A percentile compares a stretch with the other conserved stretches of the same genome.
Conservation (phyloP, 2,797 vertebrate species). For the Rallus crepitans region DNA sequence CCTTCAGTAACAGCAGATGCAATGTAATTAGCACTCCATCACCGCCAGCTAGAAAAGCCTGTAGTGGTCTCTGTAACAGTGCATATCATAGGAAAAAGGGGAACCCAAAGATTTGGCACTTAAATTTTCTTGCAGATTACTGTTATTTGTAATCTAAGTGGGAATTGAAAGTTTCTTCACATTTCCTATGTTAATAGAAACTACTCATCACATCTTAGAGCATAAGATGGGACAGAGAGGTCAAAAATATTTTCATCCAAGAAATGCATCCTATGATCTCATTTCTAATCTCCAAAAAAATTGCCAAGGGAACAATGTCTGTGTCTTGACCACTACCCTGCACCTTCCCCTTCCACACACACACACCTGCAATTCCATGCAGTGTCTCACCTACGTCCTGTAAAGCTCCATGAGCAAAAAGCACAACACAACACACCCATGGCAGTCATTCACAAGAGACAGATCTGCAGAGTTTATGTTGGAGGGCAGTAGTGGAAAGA, state of each 20-base stretch:
- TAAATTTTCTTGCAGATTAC: neutral
- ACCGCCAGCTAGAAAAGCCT: neutral
- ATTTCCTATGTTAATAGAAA: neutral
- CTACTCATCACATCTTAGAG: neutral
- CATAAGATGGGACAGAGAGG: neutral
- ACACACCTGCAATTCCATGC: neutral
- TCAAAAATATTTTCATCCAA: slow-evolving; percentile 1
- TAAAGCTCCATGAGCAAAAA: neutral
- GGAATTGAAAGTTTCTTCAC: neutral
- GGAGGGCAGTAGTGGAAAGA: neutral
- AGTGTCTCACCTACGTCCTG: neutral
- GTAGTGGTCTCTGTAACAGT: neutral
- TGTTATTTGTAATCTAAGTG: neutral
- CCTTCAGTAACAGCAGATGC: neutral
- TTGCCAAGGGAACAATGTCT: neutral
- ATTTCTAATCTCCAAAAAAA: neutral
- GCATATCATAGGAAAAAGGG: neutral
- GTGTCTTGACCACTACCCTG: neutral
- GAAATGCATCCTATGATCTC: neutral
- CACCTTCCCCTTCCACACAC: neutral
- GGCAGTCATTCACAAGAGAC: neutral
- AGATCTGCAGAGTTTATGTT: neutral
- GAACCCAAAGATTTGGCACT: neutral
- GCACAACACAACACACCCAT: neutral
- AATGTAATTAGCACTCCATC: neutral